Conservation (phyloP, 2,797 vertebrate species). For the Hydrocynus forskahlii region DNA sequence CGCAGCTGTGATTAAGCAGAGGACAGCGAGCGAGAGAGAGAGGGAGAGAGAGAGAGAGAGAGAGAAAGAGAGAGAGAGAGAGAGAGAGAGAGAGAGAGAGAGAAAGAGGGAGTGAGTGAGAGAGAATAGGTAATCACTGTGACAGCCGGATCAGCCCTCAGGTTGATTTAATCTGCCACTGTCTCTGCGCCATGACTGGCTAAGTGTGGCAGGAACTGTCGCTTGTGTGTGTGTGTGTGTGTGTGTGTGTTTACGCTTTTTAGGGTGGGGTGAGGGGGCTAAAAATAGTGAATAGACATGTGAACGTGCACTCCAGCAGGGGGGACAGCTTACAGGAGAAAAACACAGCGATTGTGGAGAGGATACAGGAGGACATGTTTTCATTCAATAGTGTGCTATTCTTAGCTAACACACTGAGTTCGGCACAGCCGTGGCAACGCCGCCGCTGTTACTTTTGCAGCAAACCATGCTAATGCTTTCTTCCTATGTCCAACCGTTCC, state of each 20-base stretch:
- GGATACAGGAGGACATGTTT: conserved; percentile 35
- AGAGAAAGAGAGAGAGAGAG: conserved; percentile 22
- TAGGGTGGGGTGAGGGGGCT: conserved; percentile 9
- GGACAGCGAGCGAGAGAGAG: conserved; percentile 39
- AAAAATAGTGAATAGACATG: conserved; percentile 44
- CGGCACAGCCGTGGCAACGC: not conserved
- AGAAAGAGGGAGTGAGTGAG: conserved; percentile 42
- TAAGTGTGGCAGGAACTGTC: conserved; percentile 42
- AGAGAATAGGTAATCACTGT: conserved; percentile 54
- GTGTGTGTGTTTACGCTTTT: conserved; percentile 9
- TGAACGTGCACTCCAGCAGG: conserved; percentile 20
- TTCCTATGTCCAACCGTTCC: not conserved
- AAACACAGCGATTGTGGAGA: conserved; percentile 25
- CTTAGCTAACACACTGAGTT: conserved; percentile 30
- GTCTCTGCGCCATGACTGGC: conserved; percentile 39
- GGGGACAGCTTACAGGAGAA: conserved; percentile 36
- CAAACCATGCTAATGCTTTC: conserved; percentile 8
- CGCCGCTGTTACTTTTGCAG: conserved; percentile 1
- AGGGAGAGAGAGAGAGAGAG: conserved; percentile 38
- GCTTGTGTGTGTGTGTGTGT: conserved; percentile 7
- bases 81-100: conserved; percentile 42
- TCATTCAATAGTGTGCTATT: conserved; percentile 39
- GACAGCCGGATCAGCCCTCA: conserved; percentile 56
- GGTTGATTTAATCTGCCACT: conserved; percentile 58
- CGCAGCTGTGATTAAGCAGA: conserved; percentile 46